Evolutionary conservation across 2,888 invertebrate genomes (phyloP), one percentile per base, ranked within the genome.

Genomic region (Cyrtodaria siliqua): DNA sequence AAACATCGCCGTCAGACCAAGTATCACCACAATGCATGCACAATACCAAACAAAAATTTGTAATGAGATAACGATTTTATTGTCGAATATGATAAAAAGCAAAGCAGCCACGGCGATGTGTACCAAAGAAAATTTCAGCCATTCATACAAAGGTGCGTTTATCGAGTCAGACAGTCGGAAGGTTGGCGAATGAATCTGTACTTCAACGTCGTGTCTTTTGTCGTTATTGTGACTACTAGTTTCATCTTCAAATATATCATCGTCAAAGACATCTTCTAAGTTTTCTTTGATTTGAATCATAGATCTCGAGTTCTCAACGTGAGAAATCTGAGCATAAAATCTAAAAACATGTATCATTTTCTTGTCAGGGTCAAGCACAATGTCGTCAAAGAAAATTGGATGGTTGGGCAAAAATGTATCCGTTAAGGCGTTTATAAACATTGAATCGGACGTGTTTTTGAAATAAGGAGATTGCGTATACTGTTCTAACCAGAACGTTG

Each of bases 81-180:
- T 59, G 16, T 55, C 56, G 6, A 67, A 40, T 20, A 66, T 18
- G 9, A 67, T n/a, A 0, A 55, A n/a, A 1, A 67, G 16, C 18
- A 53, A 12, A 16, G 61, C 53, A 4, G 56, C 6, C 1, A 70
- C 27, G 2, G 29, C 66, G 14, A 75, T 29, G 18, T 75, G 70
- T 12, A 66, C 42, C 2, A 44, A 47, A n/a, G 66, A 60, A 12
- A 75, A 56, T 33, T 59, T 59, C 1, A 57, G 40, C 20, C 66
- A 55, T 49, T 64, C 69, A 40, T 60, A 66, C 16, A 75, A 23
- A 1, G 75, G 75, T 40, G 53, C 47, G 29, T 55, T 64, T 33
- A 61, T 61, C 42, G 60, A 66, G 20, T 75, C 75, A 2, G 66
- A 70, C 3, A 55, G 42, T 16, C 60, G 38, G 20, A 75, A 68